phyloP scores from a whole-genome alignment of 2,113 vertebrate genomes.

The Euleptes europaea region DNA sequence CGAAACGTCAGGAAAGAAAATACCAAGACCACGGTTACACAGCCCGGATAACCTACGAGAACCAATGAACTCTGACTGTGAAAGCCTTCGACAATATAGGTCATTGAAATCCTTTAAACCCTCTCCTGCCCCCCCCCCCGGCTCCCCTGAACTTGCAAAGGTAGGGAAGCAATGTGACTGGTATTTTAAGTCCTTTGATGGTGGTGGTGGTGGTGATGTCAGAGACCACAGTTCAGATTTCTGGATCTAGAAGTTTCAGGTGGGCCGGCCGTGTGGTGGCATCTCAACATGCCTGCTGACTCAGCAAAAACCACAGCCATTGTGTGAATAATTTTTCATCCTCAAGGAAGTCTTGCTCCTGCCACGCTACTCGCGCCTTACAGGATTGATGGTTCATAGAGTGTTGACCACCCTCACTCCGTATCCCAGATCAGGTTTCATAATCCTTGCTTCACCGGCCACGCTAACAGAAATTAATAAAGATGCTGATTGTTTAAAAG shows the following conservation, averaged over 20 bases:
- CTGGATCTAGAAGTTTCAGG: background rate
- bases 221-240: background rate
- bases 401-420: background rate
- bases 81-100: too few species aligned
- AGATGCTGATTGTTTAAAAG: constrained; percentile 32
- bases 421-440: constrained; percentile 24
- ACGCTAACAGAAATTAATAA: constrained; percentile 1
- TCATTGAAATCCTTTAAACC: too few species aligned
- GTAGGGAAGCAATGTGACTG: background rate
- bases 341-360: constrained; percentile 45
- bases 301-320: background rate
- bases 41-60: too few species aligned
- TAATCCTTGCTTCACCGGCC: constrained; percentile 41
- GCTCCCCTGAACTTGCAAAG: background rate
- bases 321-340: background rate
- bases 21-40: too few species aligned
- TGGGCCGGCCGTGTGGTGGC: background rate
- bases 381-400: constrained; percentile 58
- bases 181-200: background rate
- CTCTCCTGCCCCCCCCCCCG: too few species aligned
- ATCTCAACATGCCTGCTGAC: background rate
- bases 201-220: too few species aligned
- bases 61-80: too few species aligned
- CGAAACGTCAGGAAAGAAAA: too few species aligned
- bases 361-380: constrained; percentile 31